Base-by-base conservation (phyloP, 1,140 invertebrate genomes). In the Tribolium castaneum region DNA sequence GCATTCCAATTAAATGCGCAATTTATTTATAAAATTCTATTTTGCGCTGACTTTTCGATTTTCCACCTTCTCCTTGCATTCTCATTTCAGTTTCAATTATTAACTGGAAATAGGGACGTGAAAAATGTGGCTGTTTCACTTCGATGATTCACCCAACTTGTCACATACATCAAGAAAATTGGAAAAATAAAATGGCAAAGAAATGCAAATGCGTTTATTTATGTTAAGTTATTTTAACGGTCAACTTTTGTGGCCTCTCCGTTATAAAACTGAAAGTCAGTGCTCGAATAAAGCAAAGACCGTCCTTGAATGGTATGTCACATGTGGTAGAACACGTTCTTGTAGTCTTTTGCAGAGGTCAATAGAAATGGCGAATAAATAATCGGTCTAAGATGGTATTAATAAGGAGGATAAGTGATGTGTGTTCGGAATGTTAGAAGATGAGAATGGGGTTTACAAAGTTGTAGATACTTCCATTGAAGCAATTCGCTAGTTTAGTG, bases 181-280 rank as follows among this genome's bases (percentile, higher is more conserved):
- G 16, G 16, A 19, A 19, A 19, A 54, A 54, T 9, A 6, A 7
- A 54, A 54, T 54, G 14, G 3, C 25, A 30, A 30, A 30, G 25
- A 54, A 54, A 54, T 54, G 52, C 14, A 9, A 54, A 54, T 59
- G 54, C 12, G 19, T 59, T 59, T 59, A 59, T 59, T 59, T 59
- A 59, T 59, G 25, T 59, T 22, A 19, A 59, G 19, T 66, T 66
- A 66, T 66, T 66, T 66, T 66, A 66, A 66, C 59, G 59, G 59
- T 66, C 30, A 66, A 14, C 16, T 30, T 34, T 66, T 34, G 59
- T 35, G 30, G 59, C 59, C 59, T 66, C 9, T 45, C 59, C 30
- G 54, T 66, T 66, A 66, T 66, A 66, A 66, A 66, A 66, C 59
- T 66, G 59, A 66, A 66, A 66, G 59, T 66, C 59, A 66, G 59